Evolutionary conservation across 2,113 vertebrate species (phyloP), one percentile per base, ranked within the genome.

Genomic region (Mustelus asterias): DNA sequence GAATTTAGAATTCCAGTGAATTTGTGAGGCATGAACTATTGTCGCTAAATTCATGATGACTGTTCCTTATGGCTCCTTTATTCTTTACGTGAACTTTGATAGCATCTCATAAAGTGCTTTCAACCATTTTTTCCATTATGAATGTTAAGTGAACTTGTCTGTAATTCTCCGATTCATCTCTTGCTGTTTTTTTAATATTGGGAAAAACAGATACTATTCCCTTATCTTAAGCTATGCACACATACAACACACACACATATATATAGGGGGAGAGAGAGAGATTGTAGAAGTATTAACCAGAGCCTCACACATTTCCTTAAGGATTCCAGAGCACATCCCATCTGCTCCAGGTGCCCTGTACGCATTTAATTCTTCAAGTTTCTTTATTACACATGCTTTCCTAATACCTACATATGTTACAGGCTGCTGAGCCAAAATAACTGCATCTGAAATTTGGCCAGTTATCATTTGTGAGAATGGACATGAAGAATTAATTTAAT

Each of bases 21-120:
- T 93, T 93, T 93, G 89, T 93, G 89, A 65, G 89, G 89, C 89
- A 93, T 93, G 33, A 93, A 93, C 33, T 93, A 65, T 93, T 67
- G 89, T 60, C 89, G n/a, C 89, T 67, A 93, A 93, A 67, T 65
- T 63, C n/a, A 93, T 93, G 89, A 67, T 65, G 89, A 93, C 89
- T 65, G 41, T 93, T 93, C n/a, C 89, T 92, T 65, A 92, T 92
- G 29, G 89, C 89, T 92, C 89, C 89, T 93, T 93, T 93, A 67
- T 93, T 93, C 60, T 92, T 92, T 93, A 93, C 33, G 60, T 93
- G 89, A 93, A 93, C 89, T 67, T 20, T 93, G 89, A 93, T 93
- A 41, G 41, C 94, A 76, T 76, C 94, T 95, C 94, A 95, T 54
- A 95, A 95, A 54, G 72, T 76, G 20, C 65, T 72, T 29, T 95